Base-by-base conservation (phyloP, 2,888 invertebrate genomes). In the Saturnia japonica region DNA sequence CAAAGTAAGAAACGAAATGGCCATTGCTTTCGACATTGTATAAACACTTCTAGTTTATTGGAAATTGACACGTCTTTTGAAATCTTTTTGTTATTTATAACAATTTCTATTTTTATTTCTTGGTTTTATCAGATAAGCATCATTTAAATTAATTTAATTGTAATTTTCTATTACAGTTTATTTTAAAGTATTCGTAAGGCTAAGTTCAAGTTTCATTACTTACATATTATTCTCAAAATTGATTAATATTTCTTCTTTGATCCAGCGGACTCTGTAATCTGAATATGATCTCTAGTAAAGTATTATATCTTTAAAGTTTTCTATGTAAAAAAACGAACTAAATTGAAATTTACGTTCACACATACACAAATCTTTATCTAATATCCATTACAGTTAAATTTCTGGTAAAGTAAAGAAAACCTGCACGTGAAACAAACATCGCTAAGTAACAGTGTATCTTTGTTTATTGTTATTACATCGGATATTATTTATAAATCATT, bases 401-500 rank as follows among this genome's bases (percentile, higher is more conserved):
- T 66, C 28, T 7, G 22, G 40, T 40, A 40, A 54, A 64, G 28
- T 19, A 69, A 28, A 51, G 28, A 12, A n/a, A 43, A 34, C 69
- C 14, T 54, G 70, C 66, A 70, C 22, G 51, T 66, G 51, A 70
- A 70, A 70, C 51, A 70, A 66, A 70, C 51, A 64, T 40, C 51
- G 66, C 64, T 68, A 25, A 51, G 71, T 69, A 69, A 69, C 68
- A 68, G 71, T 68, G 67, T 68, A 62, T 71, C 68, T 69, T 77
- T 82, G 76, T 81, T 82, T 84, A 80, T 82, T 78, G 79, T 82
- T 80, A 77, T 78, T 78, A 75, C 71, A 77, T 79, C 76, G 72
- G 78, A 78, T 81, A 80, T 81, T 80, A 81, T 84, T 80, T 84
- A 81, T 80, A 78, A 81, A 84, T 85, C 83, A 85, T 82, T 83